Base-by-base conservation (phyloP, 2,113 vertebrate genomes). In the Greenwoodochromis staneri region DNA sequence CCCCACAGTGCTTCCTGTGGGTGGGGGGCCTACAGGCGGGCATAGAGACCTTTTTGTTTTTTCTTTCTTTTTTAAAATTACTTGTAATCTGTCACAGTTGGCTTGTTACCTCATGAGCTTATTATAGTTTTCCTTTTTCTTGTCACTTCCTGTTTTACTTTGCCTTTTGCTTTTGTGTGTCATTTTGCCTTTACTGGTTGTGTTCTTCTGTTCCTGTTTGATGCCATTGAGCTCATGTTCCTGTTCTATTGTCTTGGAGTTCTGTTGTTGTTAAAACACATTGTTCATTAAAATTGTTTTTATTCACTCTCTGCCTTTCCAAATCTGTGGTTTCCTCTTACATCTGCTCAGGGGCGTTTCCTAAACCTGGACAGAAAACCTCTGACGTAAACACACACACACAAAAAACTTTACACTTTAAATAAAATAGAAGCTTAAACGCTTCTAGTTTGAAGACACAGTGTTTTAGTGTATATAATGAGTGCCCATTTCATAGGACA, bases 401-500 rank as follows among this genome's bases (percentile, higher is more conserved):
- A 57, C 2, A 55, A 0, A 27, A 14, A 10, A 5, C 57, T 34
- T 61, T 61, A 61, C 59, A 7, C 29, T 63, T 34, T 19, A 61
- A 31, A 31, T 17, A 61, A 27, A 34, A 0, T 34, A 61, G 29
- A 61, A 61, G 3, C 29, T 61, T 34, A 61, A 61, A 61, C 0
- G 0, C 57, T 61, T 61, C 0, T 61, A 61, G 0, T 17, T 61
- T 61, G 29, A 34, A 61, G 29, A 61, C 57, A 61, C 1, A 0
- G 2, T 17, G 14, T 31, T 61, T 61, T 61, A 61, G 16, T 61
- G 29, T 19, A 61, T 61, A 4, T 34, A 61, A 4, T 34, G 29
- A 61, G 29, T 17, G 2, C 57, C 0, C 2, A 0, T 59, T 59
- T 29, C 27, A 31, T 0, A 59, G 0, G 4, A 9, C 57, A 59